A percentile compares a stretch with the other conserved stretches of the same genome.
Evolutionary conservation across 2,113 vertebrate genomes (phyloP).

Genomic region (Rutilus rutilus): DNA sequence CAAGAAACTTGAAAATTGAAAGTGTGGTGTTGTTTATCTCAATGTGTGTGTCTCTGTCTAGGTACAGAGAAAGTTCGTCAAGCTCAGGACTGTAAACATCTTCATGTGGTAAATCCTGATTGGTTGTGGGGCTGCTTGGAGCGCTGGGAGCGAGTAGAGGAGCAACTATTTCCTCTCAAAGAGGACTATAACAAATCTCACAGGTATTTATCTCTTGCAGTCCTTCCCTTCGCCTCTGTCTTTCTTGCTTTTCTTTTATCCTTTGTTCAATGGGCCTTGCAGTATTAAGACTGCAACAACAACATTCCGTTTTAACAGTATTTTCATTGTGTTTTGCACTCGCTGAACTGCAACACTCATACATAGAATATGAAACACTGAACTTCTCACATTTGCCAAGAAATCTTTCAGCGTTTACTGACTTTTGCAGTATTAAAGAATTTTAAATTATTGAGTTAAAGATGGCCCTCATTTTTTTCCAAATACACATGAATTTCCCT

Average conservation of each 20-base stretch:
- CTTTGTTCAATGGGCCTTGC: background rate
- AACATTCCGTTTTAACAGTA: background rate
- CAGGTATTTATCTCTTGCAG: conserved; percentile 71
- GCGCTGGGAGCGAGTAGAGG: conserved; percentile 95
- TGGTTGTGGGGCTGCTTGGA: conserved; percentile 98
- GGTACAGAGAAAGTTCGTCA: conserved; percentile 97
- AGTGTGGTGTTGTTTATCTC: background rate
- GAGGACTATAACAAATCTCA: conserved; percentile 85
- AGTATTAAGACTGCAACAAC: background rate
- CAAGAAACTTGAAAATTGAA: background rate
- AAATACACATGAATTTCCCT: background rate
- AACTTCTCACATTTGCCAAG: background rate
- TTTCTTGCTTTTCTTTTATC: background rate
- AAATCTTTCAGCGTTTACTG: background rate
- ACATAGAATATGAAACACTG: background rate
- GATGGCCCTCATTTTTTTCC: background rate
- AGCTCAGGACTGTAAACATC: conserved; percentile 86
- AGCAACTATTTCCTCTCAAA: conserved; percentile 90
- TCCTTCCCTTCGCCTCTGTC: background rate
- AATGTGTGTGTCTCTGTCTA: conserved; percentile 57
- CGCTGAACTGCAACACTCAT: background rate
- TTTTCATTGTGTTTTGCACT: background rate
- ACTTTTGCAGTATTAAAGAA: background rate
- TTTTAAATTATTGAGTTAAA: background rate
- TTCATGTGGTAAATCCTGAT: conserved; percentile 92